A percentile compares a stretch with the other conserved stretches of the same genome.
Conservation (phyloP, 2,888 invertebrate genomes). For the Ceramica pisi region DNA sequence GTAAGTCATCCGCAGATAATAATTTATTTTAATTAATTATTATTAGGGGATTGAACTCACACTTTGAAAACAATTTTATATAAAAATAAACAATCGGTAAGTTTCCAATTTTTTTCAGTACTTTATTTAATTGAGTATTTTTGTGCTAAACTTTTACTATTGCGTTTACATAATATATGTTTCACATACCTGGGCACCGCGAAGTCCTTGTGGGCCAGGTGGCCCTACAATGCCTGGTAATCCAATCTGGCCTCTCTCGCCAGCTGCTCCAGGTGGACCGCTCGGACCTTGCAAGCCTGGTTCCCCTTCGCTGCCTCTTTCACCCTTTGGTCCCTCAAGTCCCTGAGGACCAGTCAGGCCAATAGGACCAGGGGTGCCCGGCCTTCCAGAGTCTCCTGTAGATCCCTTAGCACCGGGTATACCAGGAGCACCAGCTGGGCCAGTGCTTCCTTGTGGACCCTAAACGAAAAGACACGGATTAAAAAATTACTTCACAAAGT, state of each 20-base stretch:
- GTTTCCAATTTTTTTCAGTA: background rate
- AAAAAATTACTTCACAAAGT: no score
- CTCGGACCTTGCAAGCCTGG: conserved; percentile 93
- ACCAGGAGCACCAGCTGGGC: conserved; percentile 93
- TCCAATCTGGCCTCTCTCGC: conserved; percentile 92
- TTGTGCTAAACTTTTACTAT: background rate
- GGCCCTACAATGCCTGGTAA: conserved; percentile 92
- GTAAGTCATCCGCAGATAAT: background rate
- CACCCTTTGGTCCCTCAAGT: conserved; percentile 94
- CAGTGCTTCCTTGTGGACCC: conserved; percentile 94
- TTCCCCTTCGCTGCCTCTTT: conserved; percentile 93
- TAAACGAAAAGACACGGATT: conserved; percentile 69
- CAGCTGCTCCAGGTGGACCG: conserved; percentile 93
- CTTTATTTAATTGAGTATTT: background rate
- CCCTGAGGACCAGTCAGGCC: conserved; percentile 94
- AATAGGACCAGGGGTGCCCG: conserved; percentile 92
- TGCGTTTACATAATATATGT: background rate
- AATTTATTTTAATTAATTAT: no score
- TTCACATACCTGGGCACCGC: conserved; percentile 90
- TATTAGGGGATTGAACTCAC: no score
- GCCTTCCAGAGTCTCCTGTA: conserved; percentile 93
- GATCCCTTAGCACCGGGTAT: conserved; percentile 93
- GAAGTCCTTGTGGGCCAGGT: conserved; percentile 92
- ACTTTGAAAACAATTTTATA: no score
- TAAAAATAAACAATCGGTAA: background rate